Evolutionary conservation across 2,888 invertebrate genomes (phyloP).

Genomic region (Idaea dimidiata): DNA sequence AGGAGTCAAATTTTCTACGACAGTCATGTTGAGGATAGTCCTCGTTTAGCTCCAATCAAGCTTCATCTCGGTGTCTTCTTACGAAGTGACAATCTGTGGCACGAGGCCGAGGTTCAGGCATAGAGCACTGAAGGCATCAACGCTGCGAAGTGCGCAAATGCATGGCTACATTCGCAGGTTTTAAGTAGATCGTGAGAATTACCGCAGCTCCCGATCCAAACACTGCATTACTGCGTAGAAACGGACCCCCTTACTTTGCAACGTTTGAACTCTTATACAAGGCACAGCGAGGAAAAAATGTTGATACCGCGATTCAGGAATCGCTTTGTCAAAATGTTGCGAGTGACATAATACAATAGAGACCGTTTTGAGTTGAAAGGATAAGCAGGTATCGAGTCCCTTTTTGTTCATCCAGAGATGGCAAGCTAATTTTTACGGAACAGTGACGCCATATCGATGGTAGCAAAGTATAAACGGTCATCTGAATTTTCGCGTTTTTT

Average conservation of each 20-base stretch:
- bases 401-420: too few relatives aligned
- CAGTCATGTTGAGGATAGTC: slow-evolving; percentile 47
- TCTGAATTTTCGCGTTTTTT: too few relatives aligned
- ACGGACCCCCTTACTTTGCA: slow-evolving; percentile 45
- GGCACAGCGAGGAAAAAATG: too few relatives aligned
- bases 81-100: background rate
- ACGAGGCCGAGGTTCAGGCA: background rate
- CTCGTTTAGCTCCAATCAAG: slow-evolving; percentile 1
- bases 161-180: slow-evolving; percentile 23
- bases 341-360: too few relatives aligned
- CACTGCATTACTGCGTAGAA: slow-evolving; percentile 59
- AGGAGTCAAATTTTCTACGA: slow-evolving; percentile 56
- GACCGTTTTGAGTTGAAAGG: too few relatives aligned
- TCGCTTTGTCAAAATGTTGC: too few relatives aligned
- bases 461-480: too few relatives aligned
- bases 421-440: too few relatives aligned
- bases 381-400: too few relatives aligned
- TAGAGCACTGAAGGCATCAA: background rate
- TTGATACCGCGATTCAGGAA: too few relatives aligned
- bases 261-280: too few relatives aligned
- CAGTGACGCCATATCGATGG: too few relatives aligned
- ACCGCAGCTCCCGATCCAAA: slow-evolving; percentile 44
- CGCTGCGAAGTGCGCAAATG: background rate
- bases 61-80: background rate
- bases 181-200: slow-evolving; percentile 32